Base-by-base conservation (phyloP, 2,888 invertebrate genomes). In the Oscheius sp. region DNA sequence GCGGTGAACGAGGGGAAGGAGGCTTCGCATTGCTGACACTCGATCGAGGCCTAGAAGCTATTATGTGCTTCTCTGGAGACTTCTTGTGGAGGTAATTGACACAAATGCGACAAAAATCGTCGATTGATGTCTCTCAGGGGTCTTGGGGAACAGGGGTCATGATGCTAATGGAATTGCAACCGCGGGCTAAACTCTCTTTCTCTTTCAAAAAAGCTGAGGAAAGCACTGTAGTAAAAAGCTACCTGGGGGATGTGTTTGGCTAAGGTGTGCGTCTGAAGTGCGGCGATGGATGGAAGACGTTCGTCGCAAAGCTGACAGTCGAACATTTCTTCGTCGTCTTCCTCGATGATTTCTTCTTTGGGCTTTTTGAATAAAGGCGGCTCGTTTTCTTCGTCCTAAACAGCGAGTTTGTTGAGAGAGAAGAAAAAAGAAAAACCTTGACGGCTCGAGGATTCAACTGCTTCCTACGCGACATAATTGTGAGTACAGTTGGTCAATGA, bases 21-120 rank as follows among this genome's bases (percentile, higher is more conserved):
- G 12, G 74, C 64, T 8, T 70, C 72, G 33, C 76, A 76, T 39
- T 76, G 76, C 53, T 74, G 74, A 48, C 76, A 76, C n/a, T 71
- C 66, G 3, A 76, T 52, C 15, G 63, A 37, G 29, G 65, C 58
- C 34, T 58, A 12, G 15, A 58, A 42, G 5, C 31, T 53, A 12
- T 17, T 8, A 8, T 46, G 69, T 17, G 10, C 6, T 46, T 17
- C n/a, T 46, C 15, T 23, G 25, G 48, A n/a, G 53, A 55, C 42
- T 42, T 42, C 12, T 42, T 12, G n/a, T 42, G 5, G n/a, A n/a
- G 42, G 42, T 42, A 42, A 42, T 42, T 42, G 42, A 48, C 48
- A 48, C 20, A 48, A 48, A 23, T 20, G 48, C n/a, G 48, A 6
- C 48, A 48, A 12, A 20, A 12, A 48, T n/a, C 17, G 34, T 34